A percentile compares a stretch with the other conserved stretches of the same genome.
Conservation (phyloP, 2,888 invertebrate species). For the Brenthis daphne region DNA sequence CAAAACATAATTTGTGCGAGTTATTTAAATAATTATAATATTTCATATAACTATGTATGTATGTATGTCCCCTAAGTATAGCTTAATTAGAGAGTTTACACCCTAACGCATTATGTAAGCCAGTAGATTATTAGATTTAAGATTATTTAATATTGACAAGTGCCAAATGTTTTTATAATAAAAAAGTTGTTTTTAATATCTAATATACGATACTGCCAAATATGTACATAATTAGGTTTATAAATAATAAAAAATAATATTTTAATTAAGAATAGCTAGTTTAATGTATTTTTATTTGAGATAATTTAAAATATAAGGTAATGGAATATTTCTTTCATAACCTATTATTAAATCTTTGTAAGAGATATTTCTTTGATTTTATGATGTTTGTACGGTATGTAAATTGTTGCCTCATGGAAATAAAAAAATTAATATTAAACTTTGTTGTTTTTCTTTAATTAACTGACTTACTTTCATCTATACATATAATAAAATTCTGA, state of each 20-base stretch:
- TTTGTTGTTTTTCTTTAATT: too few species aligned
- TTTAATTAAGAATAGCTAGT: background rate
- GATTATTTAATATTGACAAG: constrained; percentile 24
- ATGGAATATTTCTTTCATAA: too few species aligned
- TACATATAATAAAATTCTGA: too few species aligned
- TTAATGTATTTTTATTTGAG: background rate
- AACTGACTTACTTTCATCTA: too few species aligned
- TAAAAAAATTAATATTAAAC: too few species aligned
- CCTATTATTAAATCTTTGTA: too few species aligned
- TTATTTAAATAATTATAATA: background rate
- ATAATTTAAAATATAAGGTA: background rate
- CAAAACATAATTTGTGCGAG: too few species aligned
- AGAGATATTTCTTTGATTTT: too few species aligned
- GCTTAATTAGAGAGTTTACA: background rate
- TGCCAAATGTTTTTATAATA: constrained; percentile 23
- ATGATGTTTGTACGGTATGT: too few species aligned
- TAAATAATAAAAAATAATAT: constrained; percentile 7
- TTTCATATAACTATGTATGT: background rate
- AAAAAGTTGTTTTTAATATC: constrained; percentile 19
- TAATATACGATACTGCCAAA: constrained; percentile 32
- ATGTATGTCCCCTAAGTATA: background rate
- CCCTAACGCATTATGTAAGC: background rate
- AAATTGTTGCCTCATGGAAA: too few species aligned
- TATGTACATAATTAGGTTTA: constrained; percentile 29
- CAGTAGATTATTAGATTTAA: constrained; percentile 23